Conservation (phyloP, 2,797 vertebrate species). For the Alcedo atthis region DNA sequence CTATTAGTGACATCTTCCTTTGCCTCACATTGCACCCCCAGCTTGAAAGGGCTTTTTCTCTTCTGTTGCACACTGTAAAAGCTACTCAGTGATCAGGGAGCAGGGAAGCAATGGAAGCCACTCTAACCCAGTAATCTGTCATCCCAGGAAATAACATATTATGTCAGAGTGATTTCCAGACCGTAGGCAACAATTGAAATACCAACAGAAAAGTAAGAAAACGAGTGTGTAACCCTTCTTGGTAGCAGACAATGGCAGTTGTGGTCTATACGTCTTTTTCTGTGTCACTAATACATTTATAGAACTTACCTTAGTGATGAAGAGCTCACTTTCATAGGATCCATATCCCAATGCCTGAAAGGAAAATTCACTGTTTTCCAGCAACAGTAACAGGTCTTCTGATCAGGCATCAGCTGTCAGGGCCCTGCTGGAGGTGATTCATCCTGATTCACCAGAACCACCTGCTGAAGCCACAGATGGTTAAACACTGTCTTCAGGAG, state of each 20-base stretch:
- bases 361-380: neutral
- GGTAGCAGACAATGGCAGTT: neutral
- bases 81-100: neutral
- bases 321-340: neutral
- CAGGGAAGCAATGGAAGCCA: neutral
- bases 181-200: neutral
- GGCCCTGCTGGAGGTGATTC: neutral
- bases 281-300: neutral
- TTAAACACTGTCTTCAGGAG: neutral
- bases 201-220: neutral
- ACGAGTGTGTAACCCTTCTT: neutral
- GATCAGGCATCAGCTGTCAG: neutral
- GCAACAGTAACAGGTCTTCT: neutral
- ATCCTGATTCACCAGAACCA: neutral
- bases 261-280: neutral
- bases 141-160: neutral
- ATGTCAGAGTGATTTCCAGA: constrained; percentile 13
- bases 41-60: neutral
- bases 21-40: neutral
- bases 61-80: neutral
- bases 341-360: neutral
- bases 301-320: neutral
- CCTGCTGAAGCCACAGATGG: neutral
- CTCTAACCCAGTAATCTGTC: neutral
- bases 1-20: neutral